Percentiles rank a stretch among this genome's conserved stretches.
These are phyloP conservation scores for Sylvia borin DNA, from an alignment of 2,797 vertebrate species.

Conservation along the genomic window DNA sequence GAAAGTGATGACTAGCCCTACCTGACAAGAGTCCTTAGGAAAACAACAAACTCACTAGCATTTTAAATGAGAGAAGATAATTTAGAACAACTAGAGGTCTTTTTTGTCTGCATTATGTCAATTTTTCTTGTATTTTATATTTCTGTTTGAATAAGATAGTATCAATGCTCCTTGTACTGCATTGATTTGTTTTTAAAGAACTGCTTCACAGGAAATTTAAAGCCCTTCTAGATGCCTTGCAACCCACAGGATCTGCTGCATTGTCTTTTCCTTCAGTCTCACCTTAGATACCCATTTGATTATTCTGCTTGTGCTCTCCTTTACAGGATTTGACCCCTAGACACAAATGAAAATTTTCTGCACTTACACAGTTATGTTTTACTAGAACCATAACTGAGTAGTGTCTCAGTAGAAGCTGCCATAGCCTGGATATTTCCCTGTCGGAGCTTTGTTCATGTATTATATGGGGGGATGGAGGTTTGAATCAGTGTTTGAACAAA, in stretches of 20 bases:
- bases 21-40: not conserved
- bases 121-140: not conserved
- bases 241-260: not conserved
- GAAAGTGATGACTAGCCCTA: not conserved
- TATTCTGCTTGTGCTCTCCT: not conserved
- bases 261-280: not conserved
- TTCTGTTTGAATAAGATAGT: not conserved
- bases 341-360: conserved; percentile 1
- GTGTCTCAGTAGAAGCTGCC: not conserved
- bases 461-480: not conserved
- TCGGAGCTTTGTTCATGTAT: not conserved
- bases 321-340: not conserved
- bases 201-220: not conserved
- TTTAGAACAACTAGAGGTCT: not conserved
- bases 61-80: not conserved
- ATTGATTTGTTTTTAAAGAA: not conserved
- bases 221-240: not conserved
- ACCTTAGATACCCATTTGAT: not conserved
- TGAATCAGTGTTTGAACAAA: not conserved
- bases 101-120: not conserved
- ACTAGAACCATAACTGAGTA: not conserved
- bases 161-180: not conserved
- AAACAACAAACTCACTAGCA: not conserved
- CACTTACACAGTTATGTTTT: not conserved
- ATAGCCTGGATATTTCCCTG: not conserved